A percentile compares a stretch with the other conserved stretches of the same genome.
These are phyloP conservation scores for Mimas tiliae DNA, from an alignment of 2,888 invertebrate genomes.

Conservation along the genomic window DNA sequence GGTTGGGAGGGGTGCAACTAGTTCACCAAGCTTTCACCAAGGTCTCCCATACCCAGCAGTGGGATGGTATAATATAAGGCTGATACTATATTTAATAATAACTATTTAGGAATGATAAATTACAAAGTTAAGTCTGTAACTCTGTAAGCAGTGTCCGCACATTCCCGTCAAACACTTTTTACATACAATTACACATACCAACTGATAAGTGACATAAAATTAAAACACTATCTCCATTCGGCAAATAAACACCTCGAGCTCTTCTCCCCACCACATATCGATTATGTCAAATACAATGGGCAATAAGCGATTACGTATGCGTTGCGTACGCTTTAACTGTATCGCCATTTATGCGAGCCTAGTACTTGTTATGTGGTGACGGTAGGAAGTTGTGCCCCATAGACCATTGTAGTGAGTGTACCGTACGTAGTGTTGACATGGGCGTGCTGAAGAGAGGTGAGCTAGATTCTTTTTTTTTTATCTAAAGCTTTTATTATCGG, in stretches of 20 bases:
- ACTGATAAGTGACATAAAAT: conserved; percentile 30
- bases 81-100: too few species aligned
- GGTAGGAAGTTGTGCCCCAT: conserved; percentile 58
- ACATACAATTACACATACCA: conserved; percentile 22
- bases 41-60: too few species aligned
- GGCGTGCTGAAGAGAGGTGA: conserved; percentile 58
- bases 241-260: conserved; percentile 1
- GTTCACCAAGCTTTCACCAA: too few species aligned
- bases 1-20: too few species aligned
- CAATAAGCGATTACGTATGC: conserved; percentile 71
- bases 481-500: background rate
- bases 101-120: too few species aligned
- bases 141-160: too few species aligned
- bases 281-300: conserved; percentile 59
- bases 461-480: conserved; percentile 31
- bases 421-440: conserved; percentile 52
- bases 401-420: conserved; percentile 48
- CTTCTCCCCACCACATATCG: conserved; percentile 11
- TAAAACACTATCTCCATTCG: conserved; percentile 23
- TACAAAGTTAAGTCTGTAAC: too few species aligned
- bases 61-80: too few species aligned
- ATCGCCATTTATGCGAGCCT: conserved; percentile 61
- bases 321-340: conserved; percentile 69
- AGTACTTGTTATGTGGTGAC: conserved; percentile 45
- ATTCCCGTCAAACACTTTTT: conserved; percentile 8